These are phyloP conservation scores for Nansenia antarctica DNA, from an alignment of 2,113 vertebrate genomes.

Conservation along the genomic window DNA sequence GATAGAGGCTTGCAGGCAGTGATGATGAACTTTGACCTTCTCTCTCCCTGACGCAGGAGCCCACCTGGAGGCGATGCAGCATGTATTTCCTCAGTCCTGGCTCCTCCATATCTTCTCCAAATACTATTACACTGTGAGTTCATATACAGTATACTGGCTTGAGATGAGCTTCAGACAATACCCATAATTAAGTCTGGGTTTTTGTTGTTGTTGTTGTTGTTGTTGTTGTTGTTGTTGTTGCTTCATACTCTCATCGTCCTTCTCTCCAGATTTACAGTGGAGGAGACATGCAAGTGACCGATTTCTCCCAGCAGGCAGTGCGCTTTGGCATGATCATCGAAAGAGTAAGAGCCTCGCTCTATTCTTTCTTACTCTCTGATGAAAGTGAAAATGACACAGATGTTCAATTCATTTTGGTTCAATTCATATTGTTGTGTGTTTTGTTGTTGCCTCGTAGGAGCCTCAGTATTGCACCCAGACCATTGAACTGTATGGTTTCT, in stretches of 20 bases:
- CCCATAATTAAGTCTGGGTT: too few relatives aligned
- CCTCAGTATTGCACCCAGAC: constrained; percentile 19
- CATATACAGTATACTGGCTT: background rate
- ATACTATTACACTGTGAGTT: constrained; percentile 33
- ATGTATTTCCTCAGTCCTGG: constrained; percentile 38
- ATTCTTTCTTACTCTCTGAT: too few relatives aligned
- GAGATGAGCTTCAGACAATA: background rate
- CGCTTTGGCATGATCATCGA: constrained; percentile 37
- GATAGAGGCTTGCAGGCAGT: background rate
- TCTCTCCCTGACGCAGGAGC: constrained; percentile 8
- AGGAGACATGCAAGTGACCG: constrained; percentile 33
- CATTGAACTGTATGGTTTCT: constrained; percentile 42
- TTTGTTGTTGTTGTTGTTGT: background rate
- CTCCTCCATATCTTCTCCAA: constrained; percentile 29
- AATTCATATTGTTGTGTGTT: too few relatives aligned
- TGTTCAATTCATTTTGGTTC: too few relatives aligned
- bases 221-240: too few relatives aligned
- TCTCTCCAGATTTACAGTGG: constrained; percentile 33
- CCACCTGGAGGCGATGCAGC: constrained; percentile 41
- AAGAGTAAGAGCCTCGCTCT: too few relatives aligned
- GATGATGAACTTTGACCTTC: background rate
- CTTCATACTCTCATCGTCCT: background rate
- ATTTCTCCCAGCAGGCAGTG: constrained; percentile 38
- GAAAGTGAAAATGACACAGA: too few relatives aligned
- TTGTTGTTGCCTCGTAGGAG: constrained; percentile 17